Percentiles rank a stretch among this genome's conserved stretches.
phyloP scores from a whole-genome alignment of 37 sponge, comb jelly and placozoan genomes.

The Tethya wilhelma region DNA sequence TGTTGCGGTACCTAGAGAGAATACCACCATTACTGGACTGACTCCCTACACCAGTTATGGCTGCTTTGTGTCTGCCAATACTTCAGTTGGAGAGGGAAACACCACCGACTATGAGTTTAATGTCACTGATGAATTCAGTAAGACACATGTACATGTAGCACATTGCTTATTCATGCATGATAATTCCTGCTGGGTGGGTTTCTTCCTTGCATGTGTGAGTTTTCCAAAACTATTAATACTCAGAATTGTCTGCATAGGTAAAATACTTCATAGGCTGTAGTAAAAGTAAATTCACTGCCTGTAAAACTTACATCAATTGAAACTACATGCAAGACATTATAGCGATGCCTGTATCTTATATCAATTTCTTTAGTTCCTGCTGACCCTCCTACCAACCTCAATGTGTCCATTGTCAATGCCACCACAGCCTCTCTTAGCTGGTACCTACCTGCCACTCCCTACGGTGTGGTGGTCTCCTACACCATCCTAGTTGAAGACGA shows the following conservation, averaged over 20 bases:
- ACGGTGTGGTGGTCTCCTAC: background rate
- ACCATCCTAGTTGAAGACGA: too few relatives aligned
- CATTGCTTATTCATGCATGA: too few relatives aligned
- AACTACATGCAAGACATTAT: too few relatives aligned
- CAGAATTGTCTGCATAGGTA: too few relatives aligned
- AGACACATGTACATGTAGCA: background rate
- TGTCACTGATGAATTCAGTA: conserved; percentile 16
- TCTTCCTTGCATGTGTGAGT: too few relatives aligned
- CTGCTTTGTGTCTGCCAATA: background rate
- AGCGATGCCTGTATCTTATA: background rate
- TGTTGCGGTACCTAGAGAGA: too few relatives aligned
- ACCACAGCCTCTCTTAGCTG: conserved; percentile 3
- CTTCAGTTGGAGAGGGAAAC: conserved; percentile 33
- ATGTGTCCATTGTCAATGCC: background rate
- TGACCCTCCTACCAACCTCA: conserved; percentile 16
- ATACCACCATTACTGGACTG: conserved; percentile 6
- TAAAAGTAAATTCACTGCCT: too few relatives aligned
- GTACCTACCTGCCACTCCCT: conserved; percentile 13
- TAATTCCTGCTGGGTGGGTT: too few relatives aligned
- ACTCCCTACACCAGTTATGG: conserved; percentile 5
- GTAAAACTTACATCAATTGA: conserved; percentile 33
- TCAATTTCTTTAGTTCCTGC: conserved; percentile 12
- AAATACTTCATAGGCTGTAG: too few relatives aligned
- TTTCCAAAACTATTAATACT: too few relatives aligned
- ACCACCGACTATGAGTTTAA: conserved; percentile 33